phyloP scores from a whole-genome alignment of 2,113 vertebrate species.

The Brachyhypopomus occidentalis region DNA sequence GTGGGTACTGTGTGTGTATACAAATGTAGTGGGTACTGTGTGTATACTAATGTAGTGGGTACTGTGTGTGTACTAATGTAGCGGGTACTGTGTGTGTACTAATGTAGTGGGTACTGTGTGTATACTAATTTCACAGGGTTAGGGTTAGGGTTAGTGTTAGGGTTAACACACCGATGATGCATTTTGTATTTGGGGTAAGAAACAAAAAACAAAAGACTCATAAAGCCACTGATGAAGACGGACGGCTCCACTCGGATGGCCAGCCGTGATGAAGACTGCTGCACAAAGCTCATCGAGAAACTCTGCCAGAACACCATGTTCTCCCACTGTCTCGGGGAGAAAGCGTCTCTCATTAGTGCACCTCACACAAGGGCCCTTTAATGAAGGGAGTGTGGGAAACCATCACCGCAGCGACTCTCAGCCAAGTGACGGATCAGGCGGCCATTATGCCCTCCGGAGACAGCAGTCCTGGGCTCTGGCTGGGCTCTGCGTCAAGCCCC shows the following conservation, averaged over 20 bases:
- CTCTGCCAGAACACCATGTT: constrained; percentile 35
- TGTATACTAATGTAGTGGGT: neutral
- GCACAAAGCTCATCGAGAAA: constrained; percentile 32
- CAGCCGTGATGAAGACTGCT: constrained; percentile 44
- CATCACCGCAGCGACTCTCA: neutral
- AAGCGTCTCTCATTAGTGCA: constrained; percentile 35
- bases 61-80: no score
- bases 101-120: no score
- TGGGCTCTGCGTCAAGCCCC: constrained; percentile 12
- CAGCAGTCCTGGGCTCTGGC: neutral
- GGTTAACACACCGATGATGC: constrained; percentile 27
- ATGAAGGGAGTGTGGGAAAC: constrained; percentile 37
- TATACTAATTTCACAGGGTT: no score
- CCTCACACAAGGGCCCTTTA: constrained; percentile 28
- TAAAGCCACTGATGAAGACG: constrained; percentile 36
- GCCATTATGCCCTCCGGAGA: constrained; percentile 6
- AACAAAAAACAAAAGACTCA: constrained; percentile 27
- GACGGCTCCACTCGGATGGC: constrained; percentile 38
- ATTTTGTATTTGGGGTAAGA: neutral
- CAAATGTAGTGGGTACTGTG: no score
- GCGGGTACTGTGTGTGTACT: no score
- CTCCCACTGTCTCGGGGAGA: neutral
- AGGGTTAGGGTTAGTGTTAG: no score
- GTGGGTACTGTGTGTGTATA: no score
- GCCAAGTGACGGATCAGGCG: neutral